Evolutionary conservation across 2,888 invertebrate species (phyloP).

Genomic region (Bedellia somnulentella): DNA sequence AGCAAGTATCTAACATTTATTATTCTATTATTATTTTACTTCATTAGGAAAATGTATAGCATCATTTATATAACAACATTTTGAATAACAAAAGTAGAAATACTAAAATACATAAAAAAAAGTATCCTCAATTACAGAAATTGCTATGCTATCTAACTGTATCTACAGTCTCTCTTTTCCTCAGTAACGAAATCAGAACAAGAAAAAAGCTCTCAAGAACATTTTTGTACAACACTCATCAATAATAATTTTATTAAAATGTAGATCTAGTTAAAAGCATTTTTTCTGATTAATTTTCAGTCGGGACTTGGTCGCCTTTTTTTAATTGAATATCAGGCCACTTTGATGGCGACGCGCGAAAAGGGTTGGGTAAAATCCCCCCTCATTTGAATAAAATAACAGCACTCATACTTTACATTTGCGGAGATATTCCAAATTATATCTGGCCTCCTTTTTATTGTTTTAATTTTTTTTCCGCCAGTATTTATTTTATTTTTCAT

Average conservation of each 20-base stretch:
- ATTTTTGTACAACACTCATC: slow-evolving; percentile 51
- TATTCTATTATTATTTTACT: too few species aligned
- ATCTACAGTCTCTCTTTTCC: too few species aligned
- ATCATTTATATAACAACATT: too few species aligned
- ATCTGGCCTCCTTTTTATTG: slow-evolving; percentile 54
- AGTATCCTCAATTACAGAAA: too few species aligned
- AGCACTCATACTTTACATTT: slow-evolving; percentile 61
- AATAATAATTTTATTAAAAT: slow-evolving; percentile 63
- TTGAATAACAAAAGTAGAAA: too few species aligned
- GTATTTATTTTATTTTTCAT: slow-evolving; percentile 62
- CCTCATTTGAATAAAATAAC: slow-evolving; percentile 63
- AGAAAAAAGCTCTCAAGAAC: slow-evolving; percentile 23
- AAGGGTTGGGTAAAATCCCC: slow-evolving; percentile 57
- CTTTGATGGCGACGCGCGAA: slow-evolving; percentile 55
- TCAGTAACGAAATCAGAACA: slow-evolving; percentile 43
- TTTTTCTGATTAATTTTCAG: slow-evolving; percentile 62
- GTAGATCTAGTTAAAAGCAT: slow-evolving; percentile 63
- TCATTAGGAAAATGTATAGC: too few species aligned
- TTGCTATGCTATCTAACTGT: too few species aligned
- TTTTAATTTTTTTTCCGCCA: slow-evolving; percentile 44
- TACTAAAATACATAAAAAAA: too few species aligned
- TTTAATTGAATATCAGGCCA: slow-evolving; percentile 63
- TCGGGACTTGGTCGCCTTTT: slow-evolving; percentile 53
- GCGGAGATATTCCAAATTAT: slow-evolving; percentile 62
- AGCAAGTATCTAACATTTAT: too few species aligned